A percentile compares a stretch with the other conserved stretches of the same genome.
Conservation (phyloP, 1,140 invertebrate species). For the Drosophila prosaltans region DNA sequence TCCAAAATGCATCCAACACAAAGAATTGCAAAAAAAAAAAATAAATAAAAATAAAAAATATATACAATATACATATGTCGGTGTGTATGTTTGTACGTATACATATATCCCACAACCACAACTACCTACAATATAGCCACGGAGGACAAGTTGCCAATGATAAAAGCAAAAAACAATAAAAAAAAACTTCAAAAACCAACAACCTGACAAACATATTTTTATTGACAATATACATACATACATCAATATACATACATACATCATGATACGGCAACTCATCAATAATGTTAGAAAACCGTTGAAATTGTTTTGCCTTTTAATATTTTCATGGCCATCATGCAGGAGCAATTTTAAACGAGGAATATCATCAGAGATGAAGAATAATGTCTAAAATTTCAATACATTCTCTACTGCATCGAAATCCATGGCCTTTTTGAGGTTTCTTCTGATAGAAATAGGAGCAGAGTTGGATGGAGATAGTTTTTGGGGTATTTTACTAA, state of each 20-base stretch:
- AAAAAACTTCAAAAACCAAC: not conserved
- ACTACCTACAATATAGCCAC: not conserved
- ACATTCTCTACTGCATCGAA: too few species aligned
- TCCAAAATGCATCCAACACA: slow-evolving; percentile 49
- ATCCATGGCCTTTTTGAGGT: too few species aligned
- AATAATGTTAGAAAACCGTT: not conserved
- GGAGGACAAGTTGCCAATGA: not conserved
- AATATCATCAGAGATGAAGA: too few species aligned
- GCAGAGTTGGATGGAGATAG: too few species aligned
- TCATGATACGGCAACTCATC: too few species aligned
- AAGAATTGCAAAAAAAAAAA: slow-evolving; percentile 18
- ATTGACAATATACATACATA: not conserved
- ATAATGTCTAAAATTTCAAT: too few species aligned
- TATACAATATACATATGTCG: not conserved
- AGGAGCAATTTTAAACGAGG: too few species aligned
- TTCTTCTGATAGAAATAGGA: too few species aligned
- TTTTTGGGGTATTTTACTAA: too few species aligned
- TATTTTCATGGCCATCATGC: too few species aligned
- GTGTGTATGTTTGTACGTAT: not conserved
- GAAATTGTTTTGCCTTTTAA: not conserved
- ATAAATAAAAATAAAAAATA: slow-evolving; percentile 4
- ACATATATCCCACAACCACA: not conserved
- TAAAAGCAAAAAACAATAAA: too few species aligned
- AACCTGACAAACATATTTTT: slow-evolving; percentile 5
- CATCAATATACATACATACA: too few species aligned